phyloP scores from a whole-genome alignment of 2,797 vertebrate species.

The Propithecus perrieri region DNA sequence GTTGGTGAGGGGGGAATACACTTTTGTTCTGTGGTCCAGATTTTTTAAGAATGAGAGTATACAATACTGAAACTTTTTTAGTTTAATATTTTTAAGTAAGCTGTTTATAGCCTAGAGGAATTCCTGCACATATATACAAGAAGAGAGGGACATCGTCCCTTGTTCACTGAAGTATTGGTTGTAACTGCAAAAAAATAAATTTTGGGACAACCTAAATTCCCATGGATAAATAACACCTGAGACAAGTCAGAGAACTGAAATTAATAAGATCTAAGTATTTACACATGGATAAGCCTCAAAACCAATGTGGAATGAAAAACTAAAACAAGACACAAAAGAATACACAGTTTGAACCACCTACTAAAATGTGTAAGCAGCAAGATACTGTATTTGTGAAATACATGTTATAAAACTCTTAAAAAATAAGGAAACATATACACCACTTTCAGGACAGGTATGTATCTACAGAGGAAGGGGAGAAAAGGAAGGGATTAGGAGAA shows the following conservation, averaged over 20 bases:
- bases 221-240: slow-evolving; percentile 1
- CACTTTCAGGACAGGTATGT: background rate
- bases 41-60: slow-evolving; percentile 25
- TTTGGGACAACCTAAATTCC: background rate
- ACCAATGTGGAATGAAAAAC: background rate
- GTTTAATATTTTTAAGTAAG: background rate
- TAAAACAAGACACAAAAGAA: slow-evolving; percentile 19
- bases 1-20: background rate
- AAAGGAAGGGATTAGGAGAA: background rate
- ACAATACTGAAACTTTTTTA: background rate
- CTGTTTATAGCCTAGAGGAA: background rate
- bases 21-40: background rate
- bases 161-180: background rate
- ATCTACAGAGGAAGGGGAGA: background rate
- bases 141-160: background rate
- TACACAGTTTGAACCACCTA: background rate
- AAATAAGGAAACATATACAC: background rate
- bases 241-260: background rate
- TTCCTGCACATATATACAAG: background rate
- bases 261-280: slow-evolving; percentile 19
- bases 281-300: slow-evolving; percentile 16
- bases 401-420: background rate
- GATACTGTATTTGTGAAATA: background rate
- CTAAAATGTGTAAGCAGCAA: background rate
- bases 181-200: background rate